phyloP scores from a whole-genome alignment of 2,888 invertebrate species.

The Tipula vernalis region DNA sequence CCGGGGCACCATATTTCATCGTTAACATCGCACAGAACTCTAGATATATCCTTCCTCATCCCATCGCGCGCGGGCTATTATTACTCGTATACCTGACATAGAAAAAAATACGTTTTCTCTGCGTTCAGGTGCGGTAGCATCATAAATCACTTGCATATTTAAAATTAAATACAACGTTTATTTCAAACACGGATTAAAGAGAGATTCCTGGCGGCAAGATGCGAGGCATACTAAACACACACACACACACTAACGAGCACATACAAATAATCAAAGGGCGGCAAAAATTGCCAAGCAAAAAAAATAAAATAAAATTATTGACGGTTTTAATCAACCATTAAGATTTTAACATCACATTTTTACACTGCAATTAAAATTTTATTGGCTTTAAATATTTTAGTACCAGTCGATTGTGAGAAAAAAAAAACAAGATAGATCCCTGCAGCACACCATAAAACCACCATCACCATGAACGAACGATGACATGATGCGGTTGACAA shows the following conservation, averaged over 20 bases:
- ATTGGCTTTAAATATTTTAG: background rate
- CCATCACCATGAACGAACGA: background rate
- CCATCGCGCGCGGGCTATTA: background rate
- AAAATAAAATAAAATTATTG: background rate
- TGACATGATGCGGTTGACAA: background rate
- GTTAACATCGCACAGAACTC: background rate
- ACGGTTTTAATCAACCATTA: background rate
- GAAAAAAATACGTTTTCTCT: background rate
- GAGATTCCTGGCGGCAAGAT: background rate
- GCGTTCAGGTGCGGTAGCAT: background rate
- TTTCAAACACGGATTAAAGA: background rate
- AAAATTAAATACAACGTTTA: background rate
- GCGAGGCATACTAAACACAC: background rate
- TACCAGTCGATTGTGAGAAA: background rate
- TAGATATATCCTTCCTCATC: background rate
- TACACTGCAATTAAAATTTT: background rate
- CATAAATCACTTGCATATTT: background rate
- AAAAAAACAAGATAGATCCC: background rate
- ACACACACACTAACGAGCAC: background rate
- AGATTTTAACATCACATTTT: background rate
- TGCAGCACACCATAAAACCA: background rate
- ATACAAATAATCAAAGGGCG: background rate
- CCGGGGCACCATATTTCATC: background rate
- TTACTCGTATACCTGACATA: background rate
- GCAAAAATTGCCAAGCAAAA: background rate